Base-by-base conservation (phyloP, 2,888 invertebrate species). In the Osedax fenrisi region DNA sequence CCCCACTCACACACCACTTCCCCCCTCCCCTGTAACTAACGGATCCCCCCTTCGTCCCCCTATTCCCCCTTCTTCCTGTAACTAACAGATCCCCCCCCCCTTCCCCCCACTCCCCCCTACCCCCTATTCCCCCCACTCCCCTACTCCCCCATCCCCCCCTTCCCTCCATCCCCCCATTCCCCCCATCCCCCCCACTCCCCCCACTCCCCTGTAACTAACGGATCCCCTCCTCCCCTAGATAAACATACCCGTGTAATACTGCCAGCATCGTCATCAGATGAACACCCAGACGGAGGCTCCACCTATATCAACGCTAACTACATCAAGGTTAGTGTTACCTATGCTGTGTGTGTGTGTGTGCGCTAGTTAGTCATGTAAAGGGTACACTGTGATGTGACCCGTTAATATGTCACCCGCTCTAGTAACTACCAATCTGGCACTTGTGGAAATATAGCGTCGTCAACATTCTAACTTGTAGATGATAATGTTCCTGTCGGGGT, bases 251-350 rank as follows among this genome's bases (percentile, higher is more conserved):
- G 41, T 10, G 41, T 41, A 17, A 17, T 41, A 17, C 41, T 41
- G 17, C 41, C 41, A 17, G 41, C 5, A 5, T 41, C 41, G 5
- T 41, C 41, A 10, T 10, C 41, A 17, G 17, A 41, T 10, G 41
- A 41, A 41, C 10, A 17, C 41, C 17, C 41, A 41, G 17, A 41
- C 5, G 41, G 17, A 41, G 41, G 41, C 41, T 41, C 41, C 5
- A 41, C 41, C 76, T 94, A 94, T 82, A 92, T 94, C 75, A 94
- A 94, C 86, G 94, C 94, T 80, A 94, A 94, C 86, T 94, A 90
- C 84, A 91, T 94, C 79, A 90, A 91, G 88, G 83, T 83, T 79
- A 79, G 79, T 77, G 5, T 27, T 22, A 22, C 23, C 61, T 61
- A 61, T n/a, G n/a, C n/a, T n/a, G n/a, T n/a, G n/a, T n/a, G n/a